Evolutionary conservation across 2,797 vertebrate genomes (phyloP).

Genomic region (Paratrypauchen microcephalus): DNA sequence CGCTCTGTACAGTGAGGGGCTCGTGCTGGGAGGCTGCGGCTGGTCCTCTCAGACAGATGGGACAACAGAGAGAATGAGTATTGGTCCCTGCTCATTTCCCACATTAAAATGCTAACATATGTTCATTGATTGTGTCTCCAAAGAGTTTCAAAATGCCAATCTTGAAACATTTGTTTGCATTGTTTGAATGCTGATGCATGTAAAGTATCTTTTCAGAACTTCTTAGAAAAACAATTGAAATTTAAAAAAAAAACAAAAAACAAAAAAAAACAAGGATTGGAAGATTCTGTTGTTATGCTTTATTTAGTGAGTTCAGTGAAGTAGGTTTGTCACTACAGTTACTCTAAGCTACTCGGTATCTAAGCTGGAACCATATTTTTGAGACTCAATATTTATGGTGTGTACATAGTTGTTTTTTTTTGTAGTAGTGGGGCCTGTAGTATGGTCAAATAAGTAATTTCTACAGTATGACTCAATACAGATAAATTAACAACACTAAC

Average conservation of each 20-base stretch:
- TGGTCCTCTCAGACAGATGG: constrained; percentile 75
- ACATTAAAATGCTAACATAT: constrained; percentile 68
- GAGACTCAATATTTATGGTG: too few species aligned
- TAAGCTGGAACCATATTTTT: too few species aligned
- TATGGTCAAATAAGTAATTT: too few species aligned
- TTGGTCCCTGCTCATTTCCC: constrained; percentile 58
- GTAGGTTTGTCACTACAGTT: too few species aligned
- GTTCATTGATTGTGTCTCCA: constrained; percentile 59
- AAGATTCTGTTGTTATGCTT: background rate
- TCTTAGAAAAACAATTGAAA: constrained; percentile 10
- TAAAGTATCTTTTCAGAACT: constrained; percentile 19
- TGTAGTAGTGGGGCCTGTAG: too few species aligned
- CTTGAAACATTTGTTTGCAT: constrained; percentile 37
- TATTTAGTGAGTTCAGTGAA: background rate
- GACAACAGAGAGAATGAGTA: constrained; percentile 61
- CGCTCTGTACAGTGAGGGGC: constrained; percentile 52
- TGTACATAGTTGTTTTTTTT: too few species aligned
- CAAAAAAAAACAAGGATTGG: constrained; percentile 9
- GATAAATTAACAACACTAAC: too few species aligned
- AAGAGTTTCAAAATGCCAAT: constrained; percentile 47
- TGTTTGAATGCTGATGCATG: constrained; percentile 30
- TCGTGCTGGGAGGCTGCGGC: constrained; percentile 37
- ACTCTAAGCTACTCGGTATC: too few species aligned
- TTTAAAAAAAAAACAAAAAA: background rate
- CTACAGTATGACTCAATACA: too few species aligned